phyloP scores from a whole-genome alignment of 1,140 invertebrate species.

The Chlorops oryzae region DNA sequence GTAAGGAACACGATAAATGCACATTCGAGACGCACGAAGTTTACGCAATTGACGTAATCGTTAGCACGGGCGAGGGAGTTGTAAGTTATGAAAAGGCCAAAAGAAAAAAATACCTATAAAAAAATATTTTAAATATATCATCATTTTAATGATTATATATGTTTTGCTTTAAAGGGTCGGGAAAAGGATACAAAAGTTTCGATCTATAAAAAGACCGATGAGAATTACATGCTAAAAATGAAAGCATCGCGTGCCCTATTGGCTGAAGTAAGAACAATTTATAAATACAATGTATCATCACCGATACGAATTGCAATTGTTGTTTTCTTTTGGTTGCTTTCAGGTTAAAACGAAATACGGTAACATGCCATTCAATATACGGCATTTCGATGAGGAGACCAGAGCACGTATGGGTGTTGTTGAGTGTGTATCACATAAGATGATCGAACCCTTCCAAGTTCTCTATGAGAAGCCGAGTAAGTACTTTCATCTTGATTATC shows the following conservation, averaged over 20 bases:
- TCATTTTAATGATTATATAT: neutral
- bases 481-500: no score
- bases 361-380: slow-evolving; percentile 86
- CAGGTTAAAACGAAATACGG: slow-evolving; percentile 85
- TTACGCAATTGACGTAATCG: slow-evolving; percentile 95
- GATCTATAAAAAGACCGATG: slow-evolving; percentile 98
- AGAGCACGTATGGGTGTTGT: slow-evolving; percentile 96
- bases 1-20: slow-evolving; percentile 96
- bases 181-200: slow-evolving; percentile 92
- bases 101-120: neutral
- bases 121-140: neutral
- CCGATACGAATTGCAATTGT: no score
- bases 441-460: slow-evolving; percentile 95
- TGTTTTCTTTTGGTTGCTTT: slow-evolving; percentile 4
- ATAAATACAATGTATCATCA: no score
- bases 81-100: no score
- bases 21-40: slow-evolving; percentile 96
- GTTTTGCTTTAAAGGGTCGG: slow-evolving; percentile 62
- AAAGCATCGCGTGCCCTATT: slow-evolving; percentile 95
- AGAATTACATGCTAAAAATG: slow-evolving; percentile 93
- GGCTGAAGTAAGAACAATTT: slow-evolving; percentile 61
- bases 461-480: slow-evolving; percentile 59
- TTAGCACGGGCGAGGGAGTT: slow-evolving; percentile 88
- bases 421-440: slow-evolving; percentile 96
- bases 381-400: slow-evolving; percentile 92